A percentile compares a stretch with the other conserved stretches of the same genome.
phyloP scores from a whole-genome alignment of 2,888 invertebrate genomes.

The Clusia tigrina region DNA sequence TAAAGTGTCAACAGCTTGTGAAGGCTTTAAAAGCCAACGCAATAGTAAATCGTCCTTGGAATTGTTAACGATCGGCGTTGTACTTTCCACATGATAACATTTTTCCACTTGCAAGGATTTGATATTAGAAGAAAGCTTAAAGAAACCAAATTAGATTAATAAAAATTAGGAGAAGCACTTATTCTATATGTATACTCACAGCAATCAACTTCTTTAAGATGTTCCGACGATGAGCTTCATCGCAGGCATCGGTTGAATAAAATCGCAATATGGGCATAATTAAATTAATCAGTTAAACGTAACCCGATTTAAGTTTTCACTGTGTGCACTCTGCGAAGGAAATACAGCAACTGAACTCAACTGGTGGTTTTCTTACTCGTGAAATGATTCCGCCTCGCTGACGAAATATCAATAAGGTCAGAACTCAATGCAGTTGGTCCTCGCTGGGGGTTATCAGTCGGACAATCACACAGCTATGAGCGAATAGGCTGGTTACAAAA shows the following conservation, averaged over 20 bases:
- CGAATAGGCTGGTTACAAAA: background rate
- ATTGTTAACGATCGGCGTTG: constrained; percentile 63
- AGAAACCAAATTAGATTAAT: background rate
- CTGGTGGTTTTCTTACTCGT: no score
- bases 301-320: constrained; percentile 8
- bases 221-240: constrained; percentile 68
- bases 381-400: no score
- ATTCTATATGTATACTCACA: constrained; percentile 46
- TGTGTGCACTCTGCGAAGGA: background rate
- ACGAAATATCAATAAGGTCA: no score
- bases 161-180: background rate
- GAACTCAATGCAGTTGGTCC: constrained; percentile 12
- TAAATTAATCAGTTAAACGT: constrained; percentile 12
- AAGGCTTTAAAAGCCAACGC: constrained; percentile 81
- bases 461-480: background rate
- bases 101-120: constrained; percentile 67
- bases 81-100: constrained; percentile 80
- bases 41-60: constrained; percentile 71
- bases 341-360: background rate
- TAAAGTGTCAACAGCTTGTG: constrained; percentile 70
- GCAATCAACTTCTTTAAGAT: constrained; percentile 68
- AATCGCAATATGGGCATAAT: constrained; percentile 51
- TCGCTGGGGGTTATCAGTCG: constrained; percentile 35
- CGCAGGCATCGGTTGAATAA: constrained; percentile 46
- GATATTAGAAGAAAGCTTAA: constrained; percentile 33